Base-by-base conservation (phyloP, 2,113 vertebrate species). In the Rafetus swinhoei region DNA sequence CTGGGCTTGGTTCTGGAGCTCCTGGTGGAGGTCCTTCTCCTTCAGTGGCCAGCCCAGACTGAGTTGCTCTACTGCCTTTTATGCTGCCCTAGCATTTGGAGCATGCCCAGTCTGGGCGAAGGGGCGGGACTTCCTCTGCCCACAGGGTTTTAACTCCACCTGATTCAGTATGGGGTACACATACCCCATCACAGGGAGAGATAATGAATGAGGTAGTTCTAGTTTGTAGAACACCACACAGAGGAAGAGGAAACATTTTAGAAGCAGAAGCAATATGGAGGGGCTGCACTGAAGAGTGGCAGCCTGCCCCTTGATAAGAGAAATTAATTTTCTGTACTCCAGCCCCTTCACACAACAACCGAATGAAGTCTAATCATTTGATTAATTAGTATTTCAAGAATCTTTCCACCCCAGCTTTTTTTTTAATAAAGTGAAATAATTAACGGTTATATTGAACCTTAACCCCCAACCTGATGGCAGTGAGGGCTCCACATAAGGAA, bases 281-380 rank as follows among this genome's bases (percentile, higher is more conserved):
- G 54, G 85, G 85, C 39, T 88, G 77, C 53, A 62, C 72, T 80
- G 80, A 93, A 57, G 45, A 15, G 59, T 87, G 93, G 60, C 13
- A 89, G 22, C 25, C 22, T 9, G 9, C 2, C 81, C 24, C 88
- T 88, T 55, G 32, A 11, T 94, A n/a, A 85, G 7, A 88, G 86
- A 10, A 84, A 32, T 39, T 19, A 9, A 55, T 83, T 81, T 87
- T 81, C 27, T 27, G 4, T 59, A 57, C 32, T 87, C 53, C 85
- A 89, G 50, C 19, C 81, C 81, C 79, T 21, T 74, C 92, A 84
- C 81, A 90, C 83, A 87, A 90, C 27, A 92, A 92, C 89, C 62
- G 72, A 83, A 91, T 82, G 82, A 89, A 74, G 57, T 79, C 56
- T 54, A 57, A 25, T 74, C 85, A 79, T n/a, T 53, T 84, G 79